Evolutionary conservation across 2,888 invertebrate genomes (phyloP).

Genomic region (Camptogramma bilineatum): DNA sequence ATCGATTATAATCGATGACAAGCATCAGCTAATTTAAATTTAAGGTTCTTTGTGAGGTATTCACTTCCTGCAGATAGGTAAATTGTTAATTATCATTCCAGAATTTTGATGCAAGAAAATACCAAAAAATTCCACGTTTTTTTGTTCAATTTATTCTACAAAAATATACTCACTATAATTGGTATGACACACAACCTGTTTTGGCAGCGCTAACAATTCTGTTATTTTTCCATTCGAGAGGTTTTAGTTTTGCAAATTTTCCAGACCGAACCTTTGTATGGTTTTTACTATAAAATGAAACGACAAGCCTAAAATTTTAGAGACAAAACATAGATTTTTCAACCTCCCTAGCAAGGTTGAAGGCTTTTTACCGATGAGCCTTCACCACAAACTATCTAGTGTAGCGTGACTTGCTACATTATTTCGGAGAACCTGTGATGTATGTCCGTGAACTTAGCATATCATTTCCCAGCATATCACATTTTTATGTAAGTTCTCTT

Average conservation of each 20-base stretch:
- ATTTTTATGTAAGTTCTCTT: too few species aligned
- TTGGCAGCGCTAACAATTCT: neutral
- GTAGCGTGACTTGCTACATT: slow-evolving; percentile 27
- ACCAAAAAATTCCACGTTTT: neutral
- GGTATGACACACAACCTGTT: neutral
- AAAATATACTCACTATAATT: neutral
- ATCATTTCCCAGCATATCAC: too few species aligned
- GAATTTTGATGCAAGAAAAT: slow-evolving; percentile 9
- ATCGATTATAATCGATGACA: slow-evolving; percentile 21
- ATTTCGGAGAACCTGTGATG: slow-evolving; percentile 9
- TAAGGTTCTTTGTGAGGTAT: slow-evolving; percentile 8
- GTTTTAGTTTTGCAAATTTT: neutral
- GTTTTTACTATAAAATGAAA: neutral
- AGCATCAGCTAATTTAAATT: slow-evolving; percentile 14
- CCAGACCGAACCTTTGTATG: neutral
- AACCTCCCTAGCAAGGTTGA: slow-evolving; percentile 32
- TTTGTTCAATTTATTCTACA: slow-evolving; percentile 4
- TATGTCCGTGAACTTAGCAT: too few species aligned
- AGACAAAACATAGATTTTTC: slow-evolving; percentile 1
- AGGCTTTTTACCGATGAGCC: slow-evolving; percentile 28
- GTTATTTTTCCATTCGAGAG: neutral
- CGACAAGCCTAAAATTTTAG: neutral
- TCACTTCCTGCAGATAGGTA: slow-evolving; percentile 17
- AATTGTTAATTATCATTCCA: slow-evolving; percentile 8
- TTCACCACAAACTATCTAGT: slow-evolving; percentile 18